Conservation (phyloP, 2,797 vertebrate genomes). For the Sebastes hubbsi region DNA sequence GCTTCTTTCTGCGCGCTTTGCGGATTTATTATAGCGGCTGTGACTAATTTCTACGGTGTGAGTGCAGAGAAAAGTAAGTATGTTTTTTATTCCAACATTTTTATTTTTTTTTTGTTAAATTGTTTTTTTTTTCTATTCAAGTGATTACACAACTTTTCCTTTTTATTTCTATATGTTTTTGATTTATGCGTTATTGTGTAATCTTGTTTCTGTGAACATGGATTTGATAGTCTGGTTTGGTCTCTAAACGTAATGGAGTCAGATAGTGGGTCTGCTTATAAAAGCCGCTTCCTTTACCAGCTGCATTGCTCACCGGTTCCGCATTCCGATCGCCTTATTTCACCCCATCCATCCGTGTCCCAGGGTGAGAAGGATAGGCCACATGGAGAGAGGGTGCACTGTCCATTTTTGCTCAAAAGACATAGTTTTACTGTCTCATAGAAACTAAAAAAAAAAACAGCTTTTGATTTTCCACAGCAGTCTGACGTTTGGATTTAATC, state of each 20-base stretch:
- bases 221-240: conserved; percentile 21
- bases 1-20: conserved; percentile 65
- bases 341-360: conserved; percentile 67
- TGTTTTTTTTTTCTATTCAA: accelerated
- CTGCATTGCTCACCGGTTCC: conserved; percentile 85
- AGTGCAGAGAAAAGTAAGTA: conserved; percentile 81
- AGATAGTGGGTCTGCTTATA: conserved; percentile 61
- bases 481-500: conserved; percentile 44
- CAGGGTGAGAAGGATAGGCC: conserved; percentile 50
- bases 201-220: conserved; percentile 44
- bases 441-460: neutral
- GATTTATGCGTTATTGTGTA: neutral
- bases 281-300: conserved; percentile 80
- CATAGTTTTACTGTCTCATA: neutral
- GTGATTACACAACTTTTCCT: neutral
- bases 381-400: conserved; percentile 38
- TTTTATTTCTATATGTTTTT: neutral
- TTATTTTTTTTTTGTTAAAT: neutral
- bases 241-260: conserved; percentile 53
- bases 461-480: conserved; percentile 13
- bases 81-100: neutral
- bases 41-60: conserved; percentile 62
- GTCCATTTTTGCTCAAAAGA: conserved; percentile 36
- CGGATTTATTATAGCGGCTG: conserved; percentile 72
- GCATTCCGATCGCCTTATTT: conserved; percentile 85